Evolutionary conservation across 53 echinoderm and acorn worm species (phyloP).

Genomic region (Stichopus horrens): DNA sequence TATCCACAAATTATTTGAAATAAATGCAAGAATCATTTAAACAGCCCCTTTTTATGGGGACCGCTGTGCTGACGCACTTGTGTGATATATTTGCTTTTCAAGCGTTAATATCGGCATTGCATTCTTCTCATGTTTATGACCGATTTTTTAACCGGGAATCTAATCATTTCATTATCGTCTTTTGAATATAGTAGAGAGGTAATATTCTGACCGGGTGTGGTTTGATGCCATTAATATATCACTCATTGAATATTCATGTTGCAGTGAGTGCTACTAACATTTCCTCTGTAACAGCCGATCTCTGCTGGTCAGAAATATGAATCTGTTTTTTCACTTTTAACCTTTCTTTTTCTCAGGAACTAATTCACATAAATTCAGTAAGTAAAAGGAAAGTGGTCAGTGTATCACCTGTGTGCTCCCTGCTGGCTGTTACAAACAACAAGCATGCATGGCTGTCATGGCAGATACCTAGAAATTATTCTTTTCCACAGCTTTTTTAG

Average conservation of each 20-base stretch:
- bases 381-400: slow-evolving; percentile 29
- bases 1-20: no score
- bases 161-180: no score
- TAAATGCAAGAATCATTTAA: no score
- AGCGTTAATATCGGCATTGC: no score
- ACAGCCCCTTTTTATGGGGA: no score
- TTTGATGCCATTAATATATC: no score
- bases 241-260: not conserved
- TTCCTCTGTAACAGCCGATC: not conserved
- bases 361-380: slow-evolving; percentile 44
- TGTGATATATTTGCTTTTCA: no score
- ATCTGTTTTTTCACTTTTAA: slow-evolving; percentile 27
- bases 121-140: no score
- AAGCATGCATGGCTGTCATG: slow-evolving; percentile 42
- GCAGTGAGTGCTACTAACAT: not conserved
- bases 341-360: slow-evolving; percentile 43
- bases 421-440: slow-evolving; percentile 45
- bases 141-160: no score
- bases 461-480: slow-evolving; percentile 15
- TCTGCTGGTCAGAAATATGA: not conserved
- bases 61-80: no score
- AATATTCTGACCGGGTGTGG: no score
- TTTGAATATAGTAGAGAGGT: no score
- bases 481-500: not conserved
- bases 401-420: slow-evolving; percentile 39